Base-by-base conservation (phyloP, 2,888 invertebrate species). In the Nomada ruficornis region DNA sequence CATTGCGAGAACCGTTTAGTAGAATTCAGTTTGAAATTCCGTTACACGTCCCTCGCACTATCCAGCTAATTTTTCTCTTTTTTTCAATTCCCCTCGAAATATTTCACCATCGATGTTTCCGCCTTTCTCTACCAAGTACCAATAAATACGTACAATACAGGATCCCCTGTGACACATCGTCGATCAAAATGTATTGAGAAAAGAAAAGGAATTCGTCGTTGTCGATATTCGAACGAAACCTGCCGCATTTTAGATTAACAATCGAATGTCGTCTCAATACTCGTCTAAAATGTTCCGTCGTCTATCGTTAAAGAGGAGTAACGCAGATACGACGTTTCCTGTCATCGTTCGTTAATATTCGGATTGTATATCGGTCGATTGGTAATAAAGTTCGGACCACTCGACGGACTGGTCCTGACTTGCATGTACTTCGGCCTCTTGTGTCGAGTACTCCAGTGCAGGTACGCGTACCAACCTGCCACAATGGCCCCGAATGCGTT, bases 391-490 rank as follows among this genome's bases (percentile, higher is more conserved):
- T 72, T 80, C 52, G 68, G 80, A 9, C 68, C 80, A 15, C 75
- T 57, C 23, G 29, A 69, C 1, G 78, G 72, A 13, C 70, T 82
- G 11, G 91, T 93, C 69, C 91, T 89, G 7, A 93, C 93, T 75
- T 91, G 89, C 10, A 91, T 85, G 78, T 93, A 93, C 69, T 91
- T 90, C 0, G 91, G 91, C 57, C 89, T 86, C 54, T 89, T 89
- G 47, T 90, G 84, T 15, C 90, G 84, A 1, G 91, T 91, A 52
- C 89, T 90, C 91, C 92, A 93, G 44, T 93, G 93, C 0, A 93
- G 84, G 76, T 93, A 93, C 44, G 90, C 90, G 74, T 93, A 93
- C 87, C 90, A 91, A n/a, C 89, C 89, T 0, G 92, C 85, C 1
- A 92, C 67, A 5, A 92, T 59, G 0, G 86, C 81, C 4, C 92